Conservation (phyloP, 2,888 invertebrate genomes). For the Pinctada fucata region DNA sequence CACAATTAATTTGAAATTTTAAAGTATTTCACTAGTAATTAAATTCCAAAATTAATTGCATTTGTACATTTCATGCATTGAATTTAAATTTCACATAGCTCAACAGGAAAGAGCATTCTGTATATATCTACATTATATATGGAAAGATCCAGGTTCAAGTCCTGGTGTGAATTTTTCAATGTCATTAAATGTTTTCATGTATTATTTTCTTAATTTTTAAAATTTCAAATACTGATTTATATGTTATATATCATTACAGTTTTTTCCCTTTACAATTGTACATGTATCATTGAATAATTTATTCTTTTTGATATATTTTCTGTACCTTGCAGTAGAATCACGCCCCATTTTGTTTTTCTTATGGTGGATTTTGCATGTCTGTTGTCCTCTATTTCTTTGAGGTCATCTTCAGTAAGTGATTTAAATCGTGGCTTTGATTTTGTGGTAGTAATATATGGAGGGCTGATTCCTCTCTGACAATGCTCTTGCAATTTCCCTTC, state of each 20-base stretch:
- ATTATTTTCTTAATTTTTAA: background rate
- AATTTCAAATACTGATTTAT: too few relatives aligned
- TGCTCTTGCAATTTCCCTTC: slow-evolving; percentile 1
- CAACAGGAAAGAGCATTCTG: background rate
- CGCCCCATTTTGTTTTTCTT: slow-evolving; percentile 18
- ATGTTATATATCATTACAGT: background rate
- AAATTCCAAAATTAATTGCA: too few relatives aligned
- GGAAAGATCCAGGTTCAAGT: slow-evolving; percentile 1
- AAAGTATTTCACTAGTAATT: too few relatives aligned
- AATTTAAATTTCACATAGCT: background rate
- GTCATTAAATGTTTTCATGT: background rate
- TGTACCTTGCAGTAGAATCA: slow-evolving; percentile 17
- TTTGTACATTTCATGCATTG: background rate
- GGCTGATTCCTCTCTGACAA: slow-evolving; percentile 3
- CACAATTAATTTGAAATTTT: too few relatives aligned
- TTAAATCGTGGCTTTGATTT: slow-evolving; percentile 7
- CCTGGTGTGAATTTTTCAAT: slow-evolving; percentile 4
- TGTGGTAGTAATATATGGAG: background rate
- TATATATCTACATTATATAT: background rate
- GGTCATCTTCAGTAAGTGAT: slow-evolving; percentile 9
- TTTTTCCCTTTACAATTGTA: background rate
- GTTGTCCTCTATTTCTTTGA: background rate
- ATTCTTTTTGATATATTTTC: background rate
- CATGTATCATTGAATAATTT: too few relatives aligned
- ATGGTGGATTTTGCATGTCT: slow-evolving; percentile 6